These are phyloP conservation scores for Pterocles gutturalis DNA, from an alignment of 2,113 vertebrate genomes.

Conservation along the genomic window DNA sequence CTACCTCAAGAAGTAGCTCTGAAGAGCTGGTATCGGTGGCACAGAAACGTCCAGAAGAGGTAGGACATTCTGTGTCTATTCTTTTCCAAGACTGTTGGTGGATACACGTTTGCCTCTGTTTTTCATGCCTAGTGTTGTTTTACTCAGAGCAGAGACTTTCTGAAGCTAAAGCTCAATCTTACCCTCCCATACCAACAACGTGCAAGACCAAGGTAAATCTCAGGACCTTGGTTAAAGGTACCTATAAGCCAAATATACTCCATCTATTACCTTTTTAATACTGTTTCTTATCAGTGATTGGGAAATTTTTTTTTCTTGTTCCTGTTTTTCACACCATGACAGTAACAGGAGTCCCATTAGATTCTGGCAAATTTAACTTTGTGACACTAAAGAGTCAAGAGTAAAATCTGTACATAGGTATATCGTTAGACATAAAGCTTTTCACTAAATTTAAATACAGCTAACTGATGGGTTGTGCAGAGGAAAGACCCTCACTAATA, in stretches of 20 bases:
- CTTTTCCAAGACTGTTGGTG: conserved; percentile 14
- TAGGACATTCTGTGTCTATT: conserved; percentile 70
- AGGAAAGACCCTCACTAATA: not conserved
- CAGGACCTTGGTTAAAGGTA: not conserved
- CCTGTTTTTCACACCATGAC: not conserved
- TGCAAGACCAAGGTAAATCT: not conserved
- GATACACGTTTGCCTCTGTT: conserved; percentile 2
- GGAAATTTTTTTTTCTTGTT: not conserved
- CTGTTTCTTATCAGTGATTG: not conserved
- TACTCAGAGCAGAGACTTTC: not conserved
- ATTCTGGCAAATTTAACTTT: not conserved
- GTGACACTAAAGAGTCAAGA: not conserved
- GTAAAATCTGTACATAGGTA: not conserved
- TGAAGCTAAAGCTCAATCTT: not conserved
- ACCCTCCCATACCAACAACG: not conserved
- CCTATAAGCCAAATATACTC: not conserved
- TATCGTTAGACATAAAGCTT: not conserved
- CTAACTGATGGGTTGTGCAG: not conserved
- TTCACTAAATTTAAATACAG: not conserved
- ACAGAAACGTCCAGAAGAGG: conserved; percentile 75
- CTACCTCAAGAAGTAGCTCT: conserved; percentile 76
- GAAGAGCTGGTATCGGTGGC: conserved; percentile 71
- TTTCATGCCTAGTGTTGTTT: conserved; percentile 7
- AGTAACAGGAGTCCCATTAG: not conserved
- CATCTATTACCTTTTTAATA: not conserved